Conservation (phyloP, 2,797 vertebrate genomes). For the Paratrypauchen microcephalus region DNA sequence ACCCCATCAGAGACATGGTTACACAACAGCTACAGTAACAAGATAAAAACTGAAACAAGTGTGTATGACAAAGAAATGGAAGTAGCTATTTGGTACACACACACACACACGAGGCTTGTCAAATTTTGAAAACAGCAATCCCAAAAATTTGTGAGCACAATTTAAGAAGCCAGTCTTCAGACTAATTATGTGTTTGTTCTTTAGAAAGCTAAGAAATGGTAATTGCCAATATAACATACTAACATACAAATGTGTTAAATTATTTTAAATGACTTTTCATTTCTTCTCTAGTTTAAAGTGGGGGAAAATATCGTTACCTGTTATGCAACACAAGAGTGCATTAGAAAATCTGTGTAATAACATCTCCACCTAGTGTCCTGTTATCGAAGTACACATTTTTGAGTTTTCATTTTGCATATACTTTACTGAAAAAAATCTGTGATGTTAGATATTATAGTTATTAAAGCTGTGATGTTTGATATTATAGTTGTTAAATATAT, state of each 20-base stretch:
- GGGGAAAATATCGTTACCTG: not conserved
- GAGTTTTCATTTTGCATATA: not conserved
- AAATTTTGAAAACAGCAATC: not conserved
- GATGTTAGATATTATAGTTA: not conserved
- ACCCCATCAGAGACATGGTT: constrained; percentile 43
- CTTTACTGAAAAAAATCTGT: not conserved
- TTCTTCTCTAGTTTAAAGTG: not conserved
- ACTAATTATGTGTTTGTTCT: too few species aligned
- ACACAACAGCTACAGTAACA: constrained; percentile 50
- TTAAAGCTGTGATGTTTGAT: not conserved
- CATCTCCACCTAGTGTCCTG: constrained; percentile 51
- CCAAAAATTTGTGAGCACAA: too few species aligned
- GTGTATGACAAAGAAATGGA: constrained; percentile 4
- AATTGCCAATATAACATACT: not conserved
- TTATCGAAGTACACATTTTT: not conserved
- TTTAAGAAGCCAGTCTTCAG: too few species aligned
- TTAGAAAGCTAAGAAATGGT: not conserved
- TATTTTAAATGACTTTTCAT: not conserved
- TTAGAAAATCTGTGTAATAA: constrained; percentile 3
- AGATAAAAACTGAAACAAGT: constrained; percentile 21
- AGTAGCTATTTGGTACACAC: constrained; percentile 24
- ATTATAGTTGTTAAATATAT: not conserved
- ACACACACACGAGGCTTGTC: not conserved
- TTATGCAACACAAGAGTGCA: constrained; percentile 23
- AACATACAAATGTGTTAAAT: too few species aligned